These are phyloP conservation scores for Phainopepla nitens DNA, from an alignment of 2,113 vertebrate genomes.

Conservation along the genomic window DNA sequence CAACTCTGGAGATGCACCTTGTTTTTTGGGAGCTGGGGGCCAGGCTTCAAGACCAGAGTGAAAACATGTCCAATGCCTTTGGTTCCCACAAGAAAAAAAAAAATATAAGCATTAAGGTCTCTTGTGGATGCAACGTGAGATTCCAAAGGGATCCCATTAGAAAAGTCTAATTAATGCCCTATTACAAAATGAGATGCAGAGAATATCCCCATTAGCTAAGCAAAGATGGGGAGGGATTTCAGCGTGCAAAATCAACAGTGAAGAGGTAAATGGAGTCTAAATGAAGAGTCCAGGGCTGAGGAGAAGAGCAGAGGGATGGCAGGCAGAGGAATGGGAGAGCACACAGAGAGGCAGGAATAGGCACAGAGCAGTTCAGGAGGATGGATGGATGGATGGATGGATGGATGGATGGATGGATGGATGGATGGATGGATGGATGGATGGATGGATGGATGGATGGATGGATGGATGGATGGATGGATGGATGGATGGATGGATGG, in stretches of 20 bases:
- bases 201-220: conserved; percentile 23
- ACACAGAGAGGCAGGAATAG: accelerated
- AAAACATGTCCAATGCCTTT: background rate
- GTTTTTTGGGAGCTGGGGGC: background rate
- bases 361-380: background rate
- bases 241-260: conserved; percentile 1
- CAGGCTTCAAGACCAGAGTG: background rate
- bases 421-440: background rate
- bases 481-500: background rate
- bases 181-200: background rate
- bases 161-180: background rate
- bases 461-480: background rate
- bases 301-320: background rate
- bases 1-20: background rate
- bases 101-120: background rate
- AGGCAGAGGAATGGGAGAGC: background rate
- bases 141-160: conserved; percentile 16
- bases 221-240: conserved; percentile 18
- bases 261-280: background rate
- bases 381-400: background rate
- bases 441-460: background rate
- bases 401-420: background rate
- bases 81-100: background rate
- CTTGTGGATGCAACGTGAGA: accelerated
- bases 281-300: background rate